Conservation (phyloP, 2,888 invertebrate species). For the Willowsia nigromaculata region DNA sequence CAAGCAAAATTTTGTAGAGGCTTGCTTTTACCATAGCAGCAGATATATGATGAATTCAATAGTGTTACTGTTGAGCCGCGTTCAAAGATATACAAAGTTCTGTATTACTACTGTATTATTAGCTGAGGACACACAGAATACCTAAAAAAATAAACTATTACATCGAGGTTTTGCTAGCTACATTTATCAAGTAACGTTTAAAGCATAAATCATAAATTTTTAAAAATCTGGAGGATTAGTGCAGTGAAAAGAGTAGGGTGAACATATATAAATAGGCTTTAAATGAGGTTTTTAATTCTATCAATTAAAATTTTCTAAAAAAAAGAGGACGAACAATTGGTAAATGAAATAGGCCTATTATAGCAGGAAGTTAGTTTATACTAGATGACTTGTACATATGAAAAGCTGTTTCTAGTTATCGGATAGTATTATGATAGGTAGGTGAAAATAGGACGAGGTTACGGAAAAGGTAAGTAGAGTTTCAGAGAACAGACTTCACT, state of each 20-base stretch:
- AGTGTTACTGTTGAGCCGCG: neutral
- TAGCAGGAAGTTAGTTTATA: neutral
- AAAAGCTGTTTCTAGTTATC: neutral
- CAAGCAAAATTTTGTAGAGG: neutral
- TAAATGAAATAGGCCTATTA: neutral
- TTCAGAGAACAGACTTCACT: slow-evolving; percentile 21
- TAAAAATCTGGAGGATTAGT: neutral
- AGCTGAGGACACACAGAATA: slow-evolving; percentile 11
- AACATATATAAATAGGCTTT: neutral
- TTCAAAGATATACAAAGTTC: slow-evolving; percentile 15
- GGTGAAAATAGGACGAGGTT: neutral
- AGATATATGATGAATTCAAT: neutral
- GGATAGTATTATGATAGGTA: slow-evolving; percentile 26
- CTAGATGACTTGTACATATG: neutral
- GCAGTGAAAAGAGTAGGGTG: neutral
- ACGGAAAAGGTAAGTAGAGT: neutral
- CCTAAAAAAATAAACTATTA: neutral
- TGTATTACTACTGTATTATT: slow-evolving; percentile 51
- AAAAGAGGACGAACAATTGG: neutral
- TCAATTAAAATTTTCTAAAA: neutral
- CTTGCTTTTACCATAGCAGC: too few relatives aligned
- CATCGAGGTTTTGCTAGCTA: slow-evolving; percentile 12
- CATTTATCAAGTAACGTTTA: neutral
- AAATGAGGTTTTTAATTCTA: neutral
- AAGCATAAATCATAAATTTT: neutral